Evolutionary conservation across 2,113 vertebrate genomes (phyloP).

Genomic region (Symphodus melops): DNA sequence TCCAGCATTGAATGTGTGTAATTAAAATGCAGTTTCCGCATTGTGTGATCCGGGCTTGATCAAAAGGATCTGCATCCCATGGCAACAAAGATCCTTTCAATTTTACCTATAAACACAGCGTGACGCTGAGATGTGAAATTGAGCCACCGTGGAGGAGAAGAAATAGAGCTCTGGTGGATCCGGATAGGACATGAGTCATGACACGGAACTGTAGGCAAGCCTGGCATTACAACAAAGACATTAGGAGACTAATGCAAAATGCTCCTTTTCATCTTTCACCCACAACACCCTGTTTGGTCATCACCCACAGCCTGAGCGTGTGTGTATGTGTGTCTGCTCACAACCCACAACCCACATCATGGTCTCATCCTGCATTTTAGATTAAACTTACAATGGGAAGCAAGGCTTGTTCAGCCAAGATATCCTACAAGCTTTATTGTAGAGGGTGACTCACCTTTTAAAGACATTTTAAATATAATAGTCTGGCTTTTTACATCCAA

Average conservation of each 20-base stretch:
- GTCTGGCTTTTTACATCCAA: neutral
- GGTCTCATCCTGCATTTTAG: slow-evolving; percentile 39
- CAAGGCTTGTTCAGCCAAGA: slow-evolving; percentile 50
- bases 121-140: slow-evolving; percentile 21
- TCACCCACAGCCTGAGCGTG: slow-evolving; percentile 37
- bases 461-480: slow-evolving; percentile 6
- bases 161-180: slow-evolving; percentile 45
- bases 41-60: slow-evolving; percentile 16
- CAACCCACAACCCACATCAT: slow-evolving; percentile 4
- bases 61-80: slow-evolving; percentile 40
- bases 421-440: slow-evolving; percentile 22
- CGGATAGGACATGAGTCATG: slow-evolving; percentile 69
- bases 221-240: slow-evolving; percentile 68
- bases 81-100: slow-evolving; percentile 37
- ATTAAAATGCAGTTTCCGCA: slow-evolving; percentile 3
- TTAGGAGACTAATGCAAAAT: slow-evolving; percentile 42
- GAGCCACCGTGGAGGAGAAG: slow-evolving; percentile 13
- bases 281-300: slow-evolving; percentile 53
- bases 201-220: slow-evolving; percentile 59
- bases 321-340: too few relatives aligned
- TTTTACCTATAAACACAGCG: slow-evolving; percentile 20
- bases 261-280: slow-evolving; percentile 65
- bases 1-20: neutral
- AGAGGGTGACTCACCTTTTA: slow-evolving; percentile 36
- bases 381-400: slow-evolving; percentile 44